A percentile compares a stretch with the other conserved stretches of the same genome.
phyloP scores from a whole-genome alignment of 2,113 vertebrate species.

The Anser cygnoides region DNA sequence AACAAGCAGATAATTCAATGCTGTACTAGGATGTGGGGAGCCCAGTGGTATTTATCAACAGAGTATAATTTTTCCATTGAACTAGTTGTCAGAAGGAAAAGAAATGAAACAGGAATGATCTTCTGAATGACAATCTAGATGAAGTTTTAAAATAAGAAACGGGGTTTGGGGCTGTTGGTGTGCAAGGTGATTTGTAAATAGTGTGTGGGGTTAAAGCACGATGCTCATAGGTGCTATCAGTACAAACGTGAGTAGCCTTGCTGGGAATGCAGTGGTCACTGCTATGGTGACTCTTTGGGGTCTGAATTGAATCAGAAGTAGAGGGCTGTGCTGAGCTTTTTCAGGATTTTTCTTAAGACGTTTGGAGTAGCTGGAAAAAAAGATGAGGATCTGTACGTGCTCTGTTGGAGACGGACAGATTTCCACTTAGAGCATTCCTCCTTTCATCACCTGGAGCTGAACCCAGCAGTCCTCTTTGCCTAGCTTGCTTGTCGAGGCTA shows the following conservation, averaged over 20 bases:
- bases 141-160: not conserved
- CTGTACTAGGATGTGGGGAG: not conserved
- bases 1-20: not conserved
- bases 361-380: not conserved
- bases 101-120: not conserved
- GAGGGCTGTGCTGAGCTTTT: not conserved
- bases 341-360: not conserved
- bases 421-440: not conserved
- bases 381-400: not conserved
- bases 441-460: not conserved
- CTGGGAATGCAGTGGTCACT: not conserved
- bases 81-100: not conserved
- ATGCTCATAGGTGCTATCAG: not conserved
- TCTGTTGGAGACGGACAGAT: not conserved
- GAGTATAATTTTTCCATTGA: not conserved
- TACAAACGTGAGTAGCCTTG: not conserved
- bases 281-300: not conserved
- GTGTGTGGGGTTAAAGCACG: not conserved
- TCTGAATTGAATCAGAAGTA: not conserved
- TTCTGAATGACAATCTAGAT: not conserved
- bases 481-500: not conserved
- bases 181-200: not conserved
- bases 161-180: not conserved
- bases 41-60: not conserved
- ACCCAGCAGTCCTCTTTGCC: not conserved